Conservation (phyloP, 1,140 invertebrate genomes). For the Platyscapa corneri region DNA sequence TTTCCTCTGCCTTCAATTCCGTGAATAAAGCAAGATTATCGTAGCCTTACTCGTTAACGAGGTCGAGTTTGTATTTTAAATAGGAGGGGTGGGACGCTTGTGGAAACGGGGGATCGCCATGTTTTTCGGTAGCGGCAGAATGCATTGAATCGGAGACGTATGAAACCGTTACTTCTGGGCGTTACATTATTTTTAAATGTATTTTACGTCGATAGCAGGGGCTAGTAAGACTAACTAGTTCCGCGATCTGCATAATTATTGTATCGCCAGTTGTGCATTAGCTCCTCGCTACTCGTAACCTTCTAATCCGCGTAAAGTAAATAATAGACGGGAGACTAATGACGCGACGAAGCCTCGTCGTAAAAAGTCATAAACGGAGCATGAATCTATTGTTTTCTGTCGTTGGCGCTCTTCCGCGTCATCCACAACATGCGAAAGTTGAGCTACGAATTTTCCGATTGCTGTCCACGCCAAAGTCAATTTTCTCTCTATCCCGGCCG, state of each 20-base stretch:
- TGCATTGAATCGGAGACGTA: not conserved
- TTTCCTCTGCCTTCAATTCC: slow-evolving; percentile 47
- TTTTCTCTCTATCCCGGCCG: not conserved
- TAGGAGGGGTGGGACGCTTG: not conserved
- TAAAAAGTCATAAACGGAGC: not conserved
- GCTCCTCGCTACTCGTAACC: not conserved
- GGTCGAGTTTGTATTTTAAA: slow-evolving; percentile 44
- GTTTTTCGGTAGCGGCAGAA: not conserved
- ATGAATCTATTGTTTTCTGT: not conserved
- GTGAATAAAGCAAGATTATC: slow-evolving; percentile 46
- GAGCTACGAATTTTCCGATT: not conserved
- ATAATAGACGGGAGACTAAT: not conserved
- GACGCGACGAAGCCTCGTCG: too few relatives aligned
- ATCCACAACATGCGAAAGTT: not conserved
- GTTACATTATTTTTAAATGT: not conserved
- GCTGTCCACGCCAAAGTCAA: not conserved
- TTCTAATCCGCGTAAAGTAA: not conserved
- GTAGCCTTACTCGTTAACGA: slow-evolving; percentile 40
- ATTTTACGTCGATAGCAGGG: not conserved
- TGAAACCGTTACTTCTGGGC: not conserved
- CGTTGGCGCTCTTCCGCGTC: not conserved
- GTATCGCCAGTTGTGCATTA: too few relatives aligned
- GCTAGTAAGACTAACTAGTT: not conserved
- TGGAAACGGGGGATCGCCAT: not conserved
- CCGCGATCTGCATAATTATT: too few relatives aligned